Percentiles rank a stretch among this genome's conserved stretches.
These are phyloP conservation scores for Bicyclus anynana DNA, from an alignment of 1,140 invertebrate species.

Conservation along the genomic window DNA sequence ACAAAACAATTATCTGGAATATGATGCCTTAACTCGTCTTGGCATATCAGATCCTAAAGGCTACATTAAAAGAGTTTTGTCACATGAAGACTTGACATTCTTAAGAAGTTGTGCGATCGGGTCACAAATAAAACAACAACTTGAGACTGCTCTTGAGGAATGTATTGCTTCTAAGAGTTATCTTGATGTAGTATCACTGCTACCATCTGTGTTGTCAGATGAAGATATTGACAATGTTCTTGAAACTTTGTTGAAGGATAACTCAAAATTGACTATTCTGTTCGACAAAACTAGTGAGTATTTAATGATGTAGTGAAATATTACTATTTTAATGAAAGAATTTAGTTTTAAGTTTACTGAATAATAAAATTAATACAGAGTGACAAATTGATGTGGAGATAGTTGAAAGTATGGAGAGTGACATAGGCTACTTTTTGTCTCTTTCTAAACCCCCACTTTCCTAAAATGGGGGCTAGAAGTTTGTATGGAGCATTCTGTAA, in stretches of 20 bases:
- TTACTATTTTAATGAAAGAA: no score
- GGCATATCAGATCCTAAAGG: conserved; percentile 91
- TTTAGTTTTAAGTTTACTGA: no score
- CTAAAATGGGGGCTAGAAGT: no score
- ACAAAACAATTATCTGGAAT: conserved; percentile 97
- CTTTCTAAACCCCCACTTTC: no score
- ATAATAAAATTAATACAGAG: no score
- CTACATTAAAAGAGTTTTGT: conserved; percentile 88
- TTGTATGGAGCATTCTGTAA: no score
- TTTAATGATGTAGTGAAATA: no score
- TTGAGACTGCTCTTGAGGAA: conserved; percentile 92
- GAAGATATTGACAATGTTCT: conserved; percentile 87
- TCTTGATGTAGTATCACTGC: conserved; percentile 86
- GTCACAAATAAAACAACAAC: conserved; percentile 84
- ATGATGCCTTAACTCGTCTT: conserved; percentile 91
- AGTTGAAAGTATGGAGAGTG: no score
- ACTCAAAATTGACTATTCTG: conserved; percentile 71
- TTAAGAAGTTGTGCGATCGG: conserved; percentile 89
- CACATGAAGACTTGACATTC: conserved; percentile 84
- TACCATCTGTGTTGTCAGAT: conserved; percentile 89
- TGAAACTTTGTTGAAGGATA: conserved; percentile 79
- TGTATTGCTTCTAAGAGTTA: conserved; percentile 85
- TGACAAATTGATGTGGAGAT: no score
- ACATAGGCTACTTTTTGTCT: no score
- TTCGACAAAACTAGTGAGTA: conserved; percentile 78